Base-by-base conservation (phyloP, 2,797 vertebrate genomes). In the Alauda arvensis region DNA sequence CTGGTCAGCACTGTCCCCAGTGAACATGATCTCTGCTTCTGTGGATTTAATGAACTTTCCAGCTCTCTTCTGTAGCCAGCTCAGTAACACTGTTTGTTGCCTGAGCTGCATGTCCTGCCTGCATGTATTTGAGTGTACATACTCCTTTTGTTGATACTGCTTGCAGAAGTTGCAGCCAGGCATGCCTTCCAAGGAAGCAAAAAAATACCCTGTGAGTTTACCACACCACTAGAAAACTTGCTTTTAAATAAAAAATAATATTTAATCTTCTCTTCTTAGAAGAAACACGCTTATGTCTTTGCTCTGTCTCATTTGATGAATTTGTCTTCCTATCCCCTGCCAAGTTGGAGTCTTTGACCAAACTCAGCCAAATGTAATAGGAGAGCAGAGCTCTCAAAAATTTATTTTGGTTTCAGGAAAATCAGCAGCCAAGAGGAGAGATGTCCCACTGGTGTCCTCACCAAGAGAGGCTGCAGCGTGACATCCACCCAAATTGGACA, bases 1-100 rank as follows among this genome's bases (percentile, higher is more conserved):
- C 84, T 0, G 0, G 71, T 86, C 91, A 89, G 43, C 24, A 5
- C 55, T 5, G 3, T 92, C 86, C 85, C 49, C 33, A 42, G 52
- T 60, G 89, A 92, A 71, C 23, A 6, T 8, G 23, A 62, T 59
- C 0, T 0, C 57, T 84, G 48, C 46, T 83, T 87, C 83, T 77
- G 77, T 88, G 87, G 62, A n/a, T 83, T 93, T 89, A 91, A 83
- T 91, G 83, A 77, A 89, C 85, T 91, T 94, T 77, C 74, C 83
- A 74, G 71, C 69, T 82, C 31, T 85, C 19, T 55, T 86, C 80
- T 65, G 46, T 37, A 65, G 34, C 39, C 21, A 57, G 37, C 65
- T 88, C 57, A 72, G 45, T 72, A 76, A 53, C 14, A 4, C 65
- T 15, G 3, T 40, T 40, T 81, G 48, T 63, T 81, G 61, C 46